These are phyloP conservation scores for Galaxias olidus DNA, from an alignment of 2,797 vertebrate genomes.

Conservation along the genomic window DNA sequence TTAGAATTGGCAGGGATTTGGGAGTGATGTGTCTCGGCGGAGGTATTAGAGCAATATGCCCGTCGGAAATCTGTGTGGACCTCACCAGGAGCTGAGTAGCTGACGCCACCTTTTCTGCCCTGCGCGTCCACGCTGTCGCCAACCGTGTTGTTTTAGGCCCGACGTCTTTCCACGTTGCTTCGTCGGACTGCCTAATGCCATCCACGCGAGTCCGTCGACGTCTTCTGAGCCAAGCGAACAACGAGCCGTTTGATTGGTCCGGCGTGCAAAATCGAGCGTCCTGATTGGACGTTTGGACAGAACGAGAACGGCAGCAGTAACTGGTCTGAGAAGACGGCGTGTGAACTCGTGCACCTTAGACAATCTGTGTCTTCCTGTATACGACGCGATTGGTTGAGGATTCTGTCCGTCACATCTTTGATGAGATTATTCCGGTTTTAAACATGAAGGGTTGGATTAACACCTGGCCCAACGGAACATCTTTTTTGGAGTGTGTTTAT, in stretches of 20 bases:
- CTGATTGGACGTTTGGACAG: slow-evolving; percentile 10
- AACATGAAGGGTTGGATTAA: no score
- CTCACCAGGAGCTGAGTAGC: neutral
- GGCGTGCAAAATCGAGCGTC: slow-evolving; percentile 11
- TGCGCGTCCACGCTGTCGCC: neutral
- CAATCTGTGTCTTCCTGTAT: slow-evolving; percentile 69
- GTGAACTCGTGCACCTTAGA: slow-evolving; percentile 60
- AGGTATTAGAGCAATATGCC: no score
- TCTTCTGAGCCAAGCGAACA: slow-evolving; percentile 30
- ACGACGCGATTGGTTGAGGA: slow-evolving; percentile 20
- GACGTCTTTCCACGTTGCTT: no score
- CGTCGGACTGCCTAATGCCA: neutral
- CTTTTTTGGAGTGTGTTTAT: no score
- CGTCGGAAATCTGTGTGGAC: slow-evolving; percentile 18
- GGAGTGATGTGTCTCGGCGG: no score
- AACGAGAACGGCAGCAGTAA: neutral
- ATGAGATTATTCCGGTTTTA: no score
- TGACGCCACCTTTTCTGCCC: slow-evolving; percentile 25
- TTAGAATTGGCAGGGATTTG: no score
- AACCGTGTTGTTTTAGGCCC: no score
- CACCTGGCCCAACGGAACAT: no score
- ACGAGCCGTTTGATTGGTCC: slow-evolving; percentile 1
- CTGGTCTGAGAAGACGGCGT: slow-evolving; percentile 18
- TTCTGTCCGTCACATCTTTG: slow-evolving; percentile 17
- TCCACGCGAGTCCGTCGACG: slow-evolving; percentile 31